These are phyloP conservation scores for Lontra canadensis DNA, from an alignment of 2,113 vertebrate genomes.

Conservation along the genomic window DNA sequence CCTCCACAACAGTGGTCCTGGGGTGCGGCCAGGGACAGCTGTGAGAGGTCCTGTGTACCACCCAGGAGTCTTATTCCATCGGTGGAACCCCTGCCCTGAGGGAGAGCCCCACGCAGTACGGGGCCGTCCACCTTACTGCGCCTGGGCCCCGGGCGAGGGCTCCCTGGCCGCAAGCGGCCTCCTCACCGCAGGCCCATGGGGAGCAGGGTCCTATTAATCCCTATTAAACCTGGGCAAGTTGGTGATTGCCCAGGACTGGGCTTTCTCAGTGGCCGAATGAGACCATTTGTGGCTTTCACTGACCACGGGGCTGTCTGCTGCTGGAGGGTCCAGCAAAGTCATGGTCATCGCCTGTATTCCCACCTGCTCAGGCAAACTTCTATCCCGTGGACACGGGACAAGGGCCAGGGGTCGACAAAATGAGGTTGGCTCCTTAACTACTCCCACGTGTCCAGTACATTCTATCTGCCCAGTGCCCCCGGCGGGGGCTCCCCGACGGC, in stretches of 20 bases:
- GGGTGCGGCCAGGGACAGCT: background rate
- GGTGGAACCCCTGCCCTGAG: background rate
- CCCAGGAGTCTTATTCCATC: fast-evolving
- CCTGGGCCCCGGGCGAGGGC: fast-evolving
- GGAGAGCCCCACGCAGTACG: background rate
- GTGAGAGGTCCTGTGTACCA: fast-evolving
- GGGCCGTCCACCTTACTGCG: fast-evolving
- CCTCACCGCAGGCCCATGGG: fast-evolving
- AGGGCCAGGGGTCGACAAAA: background rate
- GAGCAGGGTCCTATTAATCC: background rate
- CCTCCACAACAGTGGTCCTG: background rate
- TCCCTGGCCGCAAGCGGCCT: background rate
- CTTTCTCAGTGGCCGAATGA: background rate
- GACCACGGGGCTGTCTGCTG: background rate
- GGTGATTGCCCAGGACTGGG: background rate
- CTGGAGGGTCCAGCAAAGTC: background rate
- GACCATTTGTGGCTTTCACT: fast-evolving
- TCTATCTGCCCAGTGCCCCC: background rate
- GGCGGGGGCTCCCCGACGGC: fast-evolving
- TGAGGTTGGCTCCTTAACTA: background rate
- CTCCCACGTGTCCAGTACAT: fast-evolving
- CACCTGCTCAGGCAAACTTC: background rate
- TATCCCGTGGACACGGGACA: background rate
- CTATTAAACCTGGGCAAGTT: background rate
- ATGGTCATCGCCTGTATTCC: fast-evolving